phyloP scores from a whole-genome alignment of 2,888 invertebrate species.

The Beris morrisii region DNA sequence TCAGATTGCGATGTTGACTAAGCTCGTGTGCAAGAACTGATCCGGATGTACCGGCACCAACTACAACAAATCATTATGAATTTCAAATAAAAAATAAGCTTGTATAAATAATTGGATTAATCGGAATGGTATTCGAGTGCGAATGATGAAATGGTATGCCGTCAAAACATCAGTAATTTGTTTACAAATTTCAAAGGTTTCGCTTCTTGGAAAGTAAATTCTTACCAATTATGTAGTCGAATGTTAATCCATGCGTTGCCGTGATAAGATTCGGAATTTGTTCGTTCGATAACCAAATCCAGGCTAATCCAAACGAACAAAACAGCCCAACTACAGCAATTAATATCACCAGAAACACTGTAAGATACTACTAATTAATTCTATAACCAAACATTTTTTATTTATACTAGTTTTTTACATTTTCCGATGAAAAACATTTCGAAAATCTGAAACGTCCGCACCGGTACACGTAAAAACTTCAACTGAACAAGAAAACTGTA shows the following conservation, averaged over 20 bases:
- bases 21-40: constrained; percentile 69
- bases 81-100: too few relatives aligned
- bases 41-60: constrained; percentile 74
- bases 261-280: constrained; percentile 36
- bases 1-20: constrained; percentile 60
- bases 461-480: background rate
- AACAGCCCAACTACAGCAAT: background rate
- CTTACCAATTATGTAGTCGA: constrained; percentile 40
- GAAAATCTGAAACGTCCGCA: background rate
- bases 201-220: background rate
- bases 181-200: background rate
- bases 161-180: background rate
- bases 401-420: constrained; percentile 1
- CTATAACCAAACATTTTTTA: background rate
- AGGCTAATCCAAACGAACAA: constrained; percentile 19
- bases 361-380: constrained; percentile 1
- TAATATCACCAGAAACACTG: constrained; percentile 14
- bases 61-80: constrained; percentile 51
- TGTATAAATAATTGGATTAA: too few relatives aligned
- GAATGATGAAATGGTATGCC: too few relatives aligned
- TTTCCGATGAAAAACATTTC: constrained; percentile 12
- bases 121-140: too few relatives aligned
- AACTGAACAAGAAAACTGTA: constrained; percentile 3
- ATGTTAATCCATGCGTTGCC: constrained; percentile 13
- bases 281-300: constrained; percentile 34